Evolutionary conservation across 2,797 vertebrate genomes (phyloP), one percentile per base, ranked within the genome.

Genomic region (Miichthys miiuy): DNA sequence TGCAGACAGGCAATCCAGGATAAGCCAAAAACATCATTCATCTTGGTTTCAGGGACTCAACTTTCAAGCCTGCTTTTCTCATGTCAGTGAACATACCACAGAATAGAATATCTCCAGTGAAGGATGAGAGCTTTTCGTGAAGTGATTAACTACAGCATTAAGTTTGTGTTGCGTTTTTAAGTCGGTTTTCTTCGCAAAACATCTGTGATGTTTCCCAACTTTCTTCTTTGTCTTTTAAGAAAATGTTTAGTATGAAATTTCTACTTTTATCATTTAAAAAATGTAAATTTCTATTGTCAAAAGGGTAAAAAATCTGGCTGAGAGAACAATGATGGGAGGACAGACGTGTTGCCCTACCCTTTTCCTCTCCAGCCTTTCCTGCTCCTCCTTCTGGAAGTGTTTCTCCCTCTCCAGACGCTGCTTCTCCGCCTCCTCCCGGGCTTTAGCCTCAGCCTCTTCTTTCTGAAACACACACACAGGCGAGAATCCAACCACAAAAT

Each of bases 321-420:
- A 61, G 50, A 67, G 47, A 78, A 73, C 48, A 79, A 46, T 62
- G 62, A 51, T 68, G 50, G 68, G 16, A 78, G 80, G 61, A 76
- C 67, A 63, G 72, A 77, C 75, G 56, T n/a, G 1, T 23, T 1
- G 72, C 71, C 87, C 84, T 91, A 97, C 97, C 96, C 95, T 97
- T 94, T 97, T 97, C 82, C 98, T 96, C 91, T 98, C 97, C 88
- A 97, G 96, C 65, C 98, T 96, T 88, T 99, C 98, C 92, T 96
- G 97, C 92, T 99, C 98, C 94, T 99, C 98, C 60, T 96, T 96
- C 95, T 97, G 98, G 95, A 99, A 99, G 92, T 99, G 98, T 84
- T 97, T 98, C 87, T 99, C 98, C 86, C 98, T 93, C 90, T 99
- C 98, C 88, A 97, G 91, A 2, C 97, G 96, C 92, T 99, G 98